Evolutionary conservation across 2,888 invertebrate genomes (phyloP), one percentile per base, ranked within the genome.

Genomic region (Spodoptera exigua): DNA sequence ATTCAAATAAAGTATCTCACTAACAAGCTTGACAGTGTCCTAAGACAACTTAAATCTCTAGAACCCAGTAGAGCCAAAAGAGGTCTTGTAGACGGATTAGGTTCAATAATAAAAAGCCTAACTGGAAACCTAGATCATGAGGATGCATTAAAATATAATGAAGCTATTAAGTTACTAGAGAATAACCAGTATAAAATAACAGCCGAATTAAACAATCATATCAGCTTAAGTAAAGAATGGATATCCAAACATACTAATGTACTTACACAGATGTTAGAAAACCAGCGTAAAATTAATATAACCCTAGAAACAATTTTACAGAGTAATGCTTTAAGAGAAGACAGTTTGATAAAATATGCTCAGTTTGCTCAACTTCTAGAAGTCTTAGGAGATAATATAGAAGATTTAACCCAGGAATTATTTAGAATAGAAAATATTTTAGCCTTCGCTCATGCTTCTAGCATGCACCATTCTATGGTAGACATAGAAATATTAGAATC

Each of bases 21-120:
- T 40, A 16, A 17, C 40, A 51, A 51, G 32, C 9, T 51, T 40
- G n/a, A 11, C 40, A 32, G 40, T n/a, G 11, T 40, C 16, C 17
- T 11, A 11, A 51, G 40, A n/a, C 49, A 51, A n/a, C 10, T 51
- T 2, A n/a, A 32, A 32, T 41, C 51, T 7, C 12, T 41, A 11
- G 40, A 51, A 3, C 34, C 51, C 4, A 16, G n/a, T 13, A 4
- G 51, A 3, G 34, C n/a, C 10, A 51, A 41, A 4, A 41, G 40
- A 13, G 40, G n/a, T 40, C n/a, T n/a, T n/a, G 10, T 49, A 16
- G 39, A 49, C 4, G 5, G 27, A 4, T 40, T 51, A 2, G 40
- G 51, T n/a, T n/a, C n/a, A n/a, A n/a, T n/a, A n/a, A n/a, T n/a
- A n/a, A n/a, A n/a, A n/a, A n/a, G n/a, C n/a, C n/a, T n/a, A n/a